Evolutionary conservation across 2,113 vertebrate genomes (phyloP), one percentile per base, ranked within the genome.

Genomic region (Paramisgurnus dabryanus): DNA sequence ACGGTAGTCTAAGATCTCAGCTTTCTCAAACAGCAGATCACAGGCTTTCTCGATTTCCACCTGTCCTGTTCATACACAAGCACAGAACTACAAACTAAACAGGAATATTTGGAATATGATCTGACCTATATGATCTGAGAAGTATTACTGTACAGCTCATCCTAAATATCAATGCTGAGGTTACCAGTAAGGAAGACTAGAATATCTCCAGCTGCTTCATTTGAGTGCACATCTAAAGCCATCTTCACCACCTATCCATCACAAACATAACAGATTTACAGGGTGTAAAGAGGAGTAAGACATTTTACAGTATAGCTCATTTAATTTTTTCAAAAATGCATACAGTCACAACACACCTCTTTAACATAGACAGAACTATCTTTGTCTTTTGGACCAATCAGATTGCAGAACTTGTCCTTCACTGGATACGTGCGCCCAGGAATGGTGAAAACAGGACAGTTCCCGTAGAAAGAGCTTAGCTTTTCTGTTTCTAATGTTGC

Each of bases 111-210:
- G 0, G 18, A 66, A 66, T 63, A 65, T 18, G 15, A 40, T 13
- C n/a, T 22, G 22, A 22, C 22, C 50, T 53, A 4, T 53, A 53
- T 13, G n/a, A 58, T n/a, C 0, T 58, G 6, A 5, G 17, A n/a
- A 18, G 11, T 12, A 13, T 11, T 18, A 68, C 49, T 47, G 22
- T 61, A 49, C 68, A 64, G 53, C 10, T 50, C 18, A 41, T 9
- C 34, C 27, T 34, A 66, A 73, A 60, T 43, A 22, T 40, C 1
- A 57, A 0, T 80, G 80, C 22, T 91, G 74, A 69, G 18, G 90
- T 85, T 76, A 95, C 98, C 98, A 81, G 98, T 99, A 72, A 99
- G 90, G 89, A 99, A 99, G 79, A 98, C 96, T 78, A 99, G 91
- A 88, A 99, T 98, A 83, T 99, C 98, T 0, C 98, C 98, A 65